phyloP scores from a whole-genome alignment of 2,888 invertebrate species.

The Tetheella fluctuosa region DNA sequence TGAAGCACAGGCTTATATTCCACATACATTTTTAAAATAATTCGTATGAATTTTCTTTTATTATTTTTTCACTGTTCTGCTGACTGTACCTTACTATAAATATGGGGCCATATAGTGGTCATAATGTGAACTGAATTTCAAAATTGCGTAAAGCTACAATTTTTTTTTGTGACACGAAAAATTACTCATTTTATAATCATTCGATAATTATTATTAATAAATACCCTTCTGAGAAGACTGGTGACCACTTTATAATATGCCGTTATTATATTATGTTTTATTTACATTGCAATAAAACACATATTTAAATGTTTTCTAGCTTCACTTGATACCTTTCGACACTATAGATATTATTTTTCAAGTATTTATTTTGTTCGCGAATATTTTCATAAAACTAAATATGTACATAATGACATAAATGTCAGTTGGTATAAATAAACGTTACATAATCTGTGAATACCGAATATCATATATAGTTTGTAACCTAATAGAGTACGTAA shows the following conservation, averaged over 20 bases:
- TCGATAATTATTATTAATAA: background rate
- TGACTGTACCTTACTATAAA: slow-evolving; percentile 33
- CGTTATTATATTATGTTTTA: background rate
- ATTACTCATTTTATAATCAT: background rate
- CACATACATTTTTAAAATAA: too few species aligned
- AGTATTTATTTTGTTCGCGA: slow-evolving; percentile 19
- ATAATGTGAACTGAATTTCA: slow-evolving; percentile 25
- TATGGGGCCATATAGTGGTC: slow-evolving; percentile 32
- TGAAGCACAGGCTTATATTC: background rate
- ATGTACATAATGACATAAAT: slow-evolving; percentile 11
- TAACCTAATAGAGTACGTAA: slow-evolving; percentile 32
- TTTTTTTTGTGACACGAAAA: slow-evolving; percentile 5
- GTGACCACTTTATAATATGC: background rate
- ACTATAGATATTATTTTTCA: slow-evolving; percentile 18
- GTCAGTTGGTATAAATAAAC: slow-evolving; percentile 29
- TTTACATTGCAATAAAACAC: background rate
- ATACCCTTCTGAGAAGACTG: background rate
- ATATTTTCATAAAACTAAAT: slow-evolving; percentile 6
- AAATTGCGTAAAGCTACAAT: background rate
- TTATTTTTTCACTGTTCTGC: slow-evolving; percentile 28
- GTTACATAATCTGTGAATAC: slow-evolving; percentile 47
- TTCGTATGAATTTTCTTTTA: slow-evolving; percentile 13
- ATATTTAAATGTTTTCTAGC: background rate
- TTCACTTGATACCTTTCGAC: background rate
- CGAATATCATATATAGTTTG: slow-evolving; percentile 47